These are phyloP conservation scores for Machimus atricapillus DNA, from an alignment of 2,888 invertebrate genomes.

Conservation along the genomic window DNA sequence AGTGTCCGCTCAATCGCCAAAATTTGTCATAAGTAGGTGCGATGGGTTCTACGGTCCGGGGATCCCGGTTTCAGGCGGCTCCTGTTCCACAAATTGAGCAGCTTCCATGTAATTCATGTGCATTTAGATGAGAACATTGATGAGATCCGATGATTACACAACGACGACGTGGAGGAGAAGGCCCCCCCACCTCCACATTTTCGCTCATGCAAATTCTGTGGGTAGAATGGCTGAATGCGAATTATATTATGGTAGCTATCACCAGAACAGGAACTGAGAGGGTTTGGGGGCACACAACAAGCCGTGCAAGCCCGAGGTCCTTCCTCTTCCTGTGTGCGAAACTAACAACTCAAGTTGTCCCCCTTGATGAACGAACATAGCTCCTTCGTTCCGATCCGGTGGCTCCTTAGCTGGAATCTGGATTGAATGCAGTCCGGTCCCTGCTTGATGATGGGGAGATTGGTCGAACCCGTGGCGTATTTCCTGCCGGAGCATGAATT, in stretches of 20 bases:
- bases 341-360: not conserved
- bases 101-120: constrained; percentile 5
- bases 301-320: not conserved
- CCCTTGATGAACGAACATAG: not conserved
- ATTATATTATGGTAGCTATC: not conserved
- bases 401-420: not conserved
- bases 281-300: not conserved
- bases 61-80: not conserved
- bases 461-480: not conserved
- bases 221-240: not conserved
- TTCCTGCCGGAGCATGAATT: not conserved
- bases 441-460: not conserved
- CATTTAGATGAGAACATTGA: constrained; percentile 21
- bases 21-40: not conserved
- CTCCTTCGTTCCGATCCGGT: not conserved
- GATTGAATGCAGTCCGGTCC: not conserved
- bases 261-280: not conserved
- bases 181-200: not conserved
- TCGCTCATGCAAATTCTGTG: not conserved
- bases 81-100: not conserved
- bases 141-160: constrained; percentile 9
- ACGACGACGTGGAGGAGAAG: not conserved
- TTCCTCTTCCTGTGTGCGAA: not conserved
- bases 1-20: not conserved
- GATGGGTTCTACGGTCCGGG: not conserved